phyloP scores from a whole-genome alignment of 2,113 vertebrate species.

The Pholis gunnellus region DNA sequence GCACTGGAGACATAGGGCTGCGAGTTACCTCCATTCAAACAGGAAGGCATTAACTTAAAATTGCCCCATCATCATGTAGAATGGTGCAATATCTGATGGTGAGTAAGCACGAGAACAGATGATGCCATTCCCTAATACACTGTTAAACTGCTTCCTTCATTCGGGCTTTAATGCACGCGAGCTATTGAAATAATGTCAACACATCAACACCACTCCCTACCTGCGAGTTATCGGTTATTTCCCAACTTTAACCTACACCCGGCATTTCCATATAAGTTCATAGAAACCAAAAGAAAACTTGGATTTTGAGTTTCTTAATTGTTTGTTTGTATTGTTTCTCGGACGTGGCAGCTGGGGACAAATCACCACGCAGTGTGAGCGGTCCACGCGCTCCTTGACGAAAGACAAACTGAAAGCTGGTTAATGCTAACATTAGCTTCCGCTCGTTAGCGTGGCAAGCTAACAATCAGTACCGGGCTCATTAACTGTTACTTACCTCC shows the following conservation, averaged over 20 bases:
- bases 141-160: no score
- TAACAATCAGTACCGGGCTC: not conserved
- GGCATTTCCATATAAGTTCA: not conserved
- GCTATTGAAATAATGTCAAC: not conserved
- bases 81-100: not conserved
- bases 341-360: not conserved
- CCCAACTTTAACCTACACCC: not conserved
- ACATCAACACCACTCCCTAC: not conserved
- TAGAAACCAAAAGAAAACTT: fast-evolving
- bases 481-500: slow-evolving; percentile 76
- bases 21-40: not conserved
- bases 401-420: not conserved
- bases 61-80: not conserved
- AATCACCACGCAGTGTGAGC: not conserved
- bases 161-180: no score
- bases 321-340: not conserved
- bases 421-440: not conserved
- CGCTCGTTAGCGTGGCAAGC: slow-evolving; percentile 21
- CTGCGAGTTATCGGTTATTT: not conserved
- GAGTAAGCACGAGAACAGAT: not conserved
- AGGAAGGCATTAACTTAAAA: not conserved
- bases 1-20: not conserved
- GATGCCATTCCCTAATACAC: not conserved
- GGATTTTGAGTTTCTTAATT: not conserved
- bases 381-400: not conserved